These are phyloP conservation scores for Agriopis aurantiaria DNA, from an alignment of 2,888 invertebrate species.

Conservation along the genomic window DNA sequence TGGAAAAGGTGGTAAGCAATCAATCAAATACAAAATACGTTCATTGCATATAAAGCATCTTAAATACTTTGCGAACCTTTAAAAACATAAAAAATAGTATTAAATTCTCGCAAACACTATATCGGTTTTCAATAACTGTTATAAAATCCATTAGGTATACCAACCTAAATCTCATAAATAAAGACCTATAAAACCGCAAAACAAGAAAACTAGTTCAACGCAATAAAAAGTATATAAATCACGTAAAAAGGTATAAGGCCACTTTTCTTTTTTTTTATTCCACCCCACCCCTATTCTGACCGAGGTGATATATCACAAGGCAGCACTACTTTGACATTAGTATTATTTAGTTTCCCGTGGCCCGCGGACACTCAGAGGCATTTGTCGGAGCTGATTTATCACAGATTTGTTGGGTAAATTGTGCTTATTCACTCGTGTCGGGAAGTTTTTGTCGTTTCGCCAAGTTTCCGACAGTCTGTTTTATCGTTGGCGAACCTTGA, in stretches of 20 bases:
- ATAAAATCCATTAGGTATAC: neutral
- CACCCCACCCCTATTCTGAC: neutral
- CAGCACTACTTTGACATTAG: slow-evolving; percentile 17
- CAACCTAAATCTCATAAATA: slow-evolving; percentile 13
- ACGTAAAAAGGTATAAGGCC: slow-evolving; percentile 9
- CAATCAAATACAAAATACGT: too few relatives aligned
- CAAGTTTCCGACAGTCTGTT: neutral
- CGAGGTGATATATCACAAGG: slow-evolving; percentile 30
- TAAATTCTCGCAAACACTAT: neutral
- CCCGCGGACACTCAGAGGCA: slow-evolving; percentile 25
- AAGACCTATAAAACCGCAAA: neutral
- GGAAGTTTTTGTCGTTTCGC: neutral
- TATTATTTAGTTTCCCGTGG: slow-evolving; percentile 34
- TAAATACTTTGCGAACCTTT: too few relatives aligned
- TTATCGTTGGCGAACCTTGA: too few relatives aligned
- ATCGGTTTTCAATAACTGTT: neutral
- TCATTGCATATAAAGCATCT: too few relatives aligned
- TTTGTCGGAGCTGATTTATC: slow-evolving; percentile 34
- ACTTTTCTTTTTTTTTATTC: slow-evolving; percentile 15
- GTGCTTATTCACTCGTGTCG: neutral
- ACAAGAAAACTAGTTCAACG: slow-evolving; percentile 20
- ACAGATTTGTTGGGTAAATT: slow-evolving; percentile 9
- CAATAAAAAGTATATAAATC: slow-evolving; percentile 32
- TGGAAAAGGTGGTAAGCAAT: too few relatives aligned
- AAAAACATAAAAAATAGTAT: too few relatives aligned